These are phyloP conservation scores for Hedya salicella DNA, from an alignment of 2,888 invertebrate species.

Conservation along the genomic window DNA sequence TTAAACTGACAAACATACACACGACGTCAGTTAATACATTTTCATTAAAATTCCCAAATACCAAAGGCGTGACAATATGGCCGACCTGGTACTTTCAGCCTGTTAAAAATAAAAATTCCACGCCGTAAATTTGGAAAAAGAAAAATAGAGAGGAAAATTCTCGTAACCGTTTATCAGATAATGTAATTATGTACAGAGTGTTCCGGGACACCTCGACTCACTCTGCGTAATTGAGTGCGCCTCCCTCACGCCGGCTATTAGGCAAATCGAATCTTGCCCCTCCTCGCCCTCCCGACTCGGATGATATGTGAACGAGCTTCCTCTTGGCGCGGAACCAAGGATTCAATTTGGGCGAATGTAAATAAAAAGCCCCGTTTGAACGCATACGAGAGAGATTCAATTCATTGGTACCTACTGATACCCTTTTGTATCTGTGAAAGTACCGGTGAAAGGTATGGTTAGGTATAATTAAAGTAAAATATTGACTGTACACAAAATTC, in stretches of 20 bases:
- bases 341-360: constrained; percentile 82
- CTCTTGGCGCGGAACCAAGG: constrained; percentile 77
- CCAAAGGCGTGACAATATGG: constrained; percentile 46
- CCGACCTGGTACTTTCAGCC: constrained; percentile 16
- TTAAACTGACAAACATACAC: neutral
- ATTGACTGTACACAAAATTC: constrained; percentile 6
- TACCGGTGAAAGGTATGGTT: constrained; percentile 18
- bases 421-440: constrained; percentile 43
- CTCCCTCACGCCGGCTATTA: constrained; percentile 76
- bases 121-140: constrained; percentile 29
- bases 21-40: constrained; percentile 9
- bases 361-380: constrained; percentile 71
- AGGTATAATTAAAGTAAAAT: constrained; percentile 41
- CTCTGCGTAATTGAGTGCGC: constrained; percentile 81
- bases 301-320: constrained; percentile 65
- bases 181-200: constrained; percentile 81
- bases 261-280: constrained; percentile 82
- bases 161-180: constrained; percentile 77
- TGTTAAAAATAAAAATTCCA: constrained; percentile 35
- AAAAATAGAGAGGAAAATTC: constrained; percentile 50
- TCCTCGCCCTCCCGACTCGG: constrained; percentile 52
- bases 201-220: constrained; percentile 79
- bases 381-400: constrained; percentile 51
- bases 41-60: constrained; percentile 46
- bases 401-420: constrained; percentile 44